Evolutionary conservation across 2,797 vertebrate genomes (phyloP), one percentile per base, ranked within the genome.

Genomic region (Catamblyrhynchus diadema): DNA sequence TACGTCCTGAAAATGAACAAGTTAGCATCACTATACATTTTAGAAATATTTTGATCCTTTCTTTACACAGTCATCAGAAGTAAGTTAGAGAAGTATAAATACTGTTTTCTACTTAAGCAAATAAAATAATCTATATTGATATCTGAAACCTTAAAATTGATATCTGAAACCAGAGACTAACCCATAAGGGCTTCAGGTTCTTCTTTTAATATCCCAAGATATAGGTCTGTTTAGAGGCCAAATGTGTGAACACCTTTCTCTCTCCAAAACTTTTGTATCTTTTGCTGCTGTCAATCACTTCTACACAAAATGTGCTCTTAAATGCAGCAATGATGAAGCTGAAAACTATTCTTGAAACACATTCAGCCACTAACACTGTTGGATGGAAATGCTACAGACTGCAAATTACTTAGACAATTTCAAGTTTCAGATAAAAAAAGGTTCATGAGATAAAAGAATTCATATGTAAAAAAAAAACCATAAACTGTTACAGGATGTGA

Each of bases 401-500:
- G 28, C 11, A 60, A 39, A 10, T 35, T 45, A 9, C 8, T 30
- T 41, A 11, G 4, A 33, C 8, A 27, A 48, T 75, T 65, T 67
- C 18, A 42, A 66, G 32, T 10, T 54, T 42, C 10, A 25, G 9
- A 74, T 60, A 35, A 51, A 37, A 56, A 27, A 2, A 4, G 7
- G 4, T 30, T 56, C 0, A 5, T 19, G 3, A 13, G 3, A 67
- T 28, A 50, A 44, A 32, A 51, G 0, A 2, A 51, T 42, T 71
- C 2, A 3, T 37, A 42, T 8, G 8, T 24, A 28, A 28, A 67
- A 85, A 85, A 78, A 88, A n/a, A 59, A 28, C 9, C 15, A 33
- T 59, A 20, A 71, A 30, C 3, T 30, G 5, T 23, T 37, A 64
- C 2, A 39, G 8, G 12, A 32, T 32, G 9, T 45, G 16, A 59